A percentile compares a stretch with the other conserved stretches of the same genome.
These are phyloP conservation scores for Nebria ingens DNA, from an alignment of 1,140 invertebrate species.

Conservation along the genomic window DNA sequence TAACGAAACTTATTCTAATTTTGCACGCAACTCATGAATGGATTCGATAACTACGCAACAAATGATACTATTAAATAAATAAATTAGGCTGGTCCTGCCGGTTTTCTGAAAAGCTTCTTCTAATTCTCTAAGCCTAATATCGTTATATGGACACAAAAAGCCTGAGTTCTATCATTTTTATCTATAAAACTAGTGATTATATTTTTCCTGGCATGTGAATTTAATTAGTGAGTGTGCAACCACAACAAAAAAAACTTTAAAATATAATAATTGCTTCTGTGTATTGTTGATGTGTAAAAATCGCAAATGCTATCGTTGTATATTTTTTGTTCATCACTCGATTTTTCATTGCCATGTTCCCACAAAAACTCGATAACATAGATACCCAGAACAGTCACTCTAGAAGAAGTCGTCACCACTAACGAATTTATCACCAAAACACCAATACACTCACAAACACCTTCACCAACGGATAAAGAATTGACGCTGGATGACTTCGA, in stretches of 20 bases:
- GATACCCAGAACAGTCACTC: neutral
- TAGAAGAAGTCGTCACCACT: neutral
- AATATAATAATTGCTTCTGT: slow-evolving; percentile 2
- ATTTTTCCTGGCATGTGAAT: neutral
- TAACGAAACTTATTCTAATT: neutral
- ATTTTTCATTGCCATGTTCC: neutral
- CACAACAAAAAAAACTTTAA: no score
- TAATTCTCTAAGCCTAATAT: slow-evolving; percentile 42
- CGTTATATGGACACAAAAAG: neutral
- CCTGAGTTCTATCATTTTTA: slow-evolving; percentile 4
- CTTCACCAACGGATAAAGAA: neutral
- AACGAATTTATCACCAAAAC: neutral
- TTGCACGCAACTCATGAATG: neutral
- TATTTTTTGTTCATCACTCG: slow-evolving; percentile 1
- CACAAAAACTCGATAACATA: neutral
- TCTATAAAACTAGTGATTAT: neutral
- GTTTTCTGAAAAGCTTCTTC: slow-evolving; percentile 84
- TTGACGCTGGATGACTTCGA: slow-evolving; percentile 31
- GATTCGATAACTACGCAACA: slow-evolving; percentile 1
- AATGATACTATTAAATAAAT: slow-evolving; percentile 16
- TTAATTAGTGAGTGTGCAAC: slow-evolving; percentile 6
- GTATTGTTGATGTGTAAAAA: slow-evolving; percentile 3
- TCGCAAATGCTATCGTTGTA: slow-evolving; percentile 5
- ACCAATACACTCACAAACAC: neutral
- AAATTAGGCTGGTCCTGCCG: slow-evolving; percentile 64